Base-by-base conservation (phyloP, 92 coral and sea anemone genomes). In the Paragorgia papillata region DNA sequence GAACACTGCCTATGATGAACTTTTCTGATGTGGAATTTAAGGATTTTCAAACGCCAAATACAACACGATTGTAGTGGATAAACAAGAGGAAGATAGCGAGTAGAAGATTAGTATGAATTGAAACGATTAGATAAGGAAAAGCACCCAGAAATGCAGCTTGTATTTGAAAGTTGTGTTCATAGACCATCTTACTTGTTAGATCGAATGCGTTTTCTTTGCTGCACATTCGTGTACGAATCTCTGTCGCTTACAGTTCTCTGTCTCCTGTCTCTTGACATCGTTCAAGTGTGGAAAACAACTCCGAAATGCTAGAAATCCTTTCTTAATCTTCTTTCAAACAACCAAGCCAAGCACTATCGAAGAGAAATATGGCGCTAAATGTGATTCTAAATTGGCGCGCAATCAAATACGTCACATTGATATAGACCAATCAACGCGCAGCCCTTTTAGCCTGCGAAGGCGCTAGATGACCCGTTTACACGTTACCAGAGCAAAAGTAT, bases 371-470 rank as follows among this genome's bases (percentile, higher is more conserved):
- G 78, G 78, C 78, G 78, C 49, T 29, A 71, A 54, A 29, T 3
- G 19, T 17, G 21, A 49, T 25, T 50, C 57, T 51, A 30, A 32
- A 49, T 32, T 71, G 78, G 78, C 78, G 78, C 78, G 78, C 51
- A 46, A 46, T 56, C 62, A 3, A 31, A 6, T 13, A 3, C 30
- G 9, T 6, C 50, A 71, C 37, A 10, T 7, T 15, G n/a, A 53
- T 71, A 19, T 51, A 6, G 39, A 32, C 78, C 78, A 71, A 71
- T 71, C 78, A 54, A 32, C 37, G 64, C 22, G 6, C 51, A 4
- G 35, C n/a, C n/a, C n/a, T n/a, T n/a, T n/a, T n/a, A n/a, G n/a
- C n/a, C n/a, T n/a, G n/a, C n/a, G n/a, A n/a, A n/a, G n/a, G n/a
- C n/a, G n/a, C n/a, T n/a, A n/a, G n/a, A n/a, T n/a, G n/a, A n/a